Percentiles rank a stretch among this genome's conserved stretches.
Evolutionary conservation across 2,113 vertebrate genomes (phyloP).

Genomic region (Pseudonaja textilis): DNA sequence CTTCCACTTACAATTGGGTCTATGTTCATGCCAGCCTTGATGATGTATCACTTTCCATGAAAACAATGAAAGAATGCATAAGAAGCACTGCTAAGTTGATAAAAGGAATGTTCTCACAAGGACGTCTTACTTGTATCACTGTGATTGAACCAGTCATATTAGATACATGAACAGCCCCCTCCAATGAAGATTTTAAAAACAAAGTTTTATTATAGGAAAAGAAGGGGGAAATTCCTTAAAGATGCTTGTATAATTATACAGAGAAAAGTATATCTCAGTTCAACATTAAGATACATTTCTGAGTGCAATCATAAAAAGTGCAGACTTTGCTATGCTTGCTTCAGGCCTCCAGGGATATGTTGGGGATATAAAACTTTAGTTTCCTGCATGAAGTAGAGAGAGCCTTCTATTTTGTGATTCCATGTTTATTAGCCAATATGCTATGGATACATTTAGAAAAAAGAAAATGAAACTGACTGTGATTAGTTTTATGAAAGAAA

Average conservation of each 20-base stretch:
- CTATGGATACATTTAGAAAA: not conserved
- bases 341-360: not conserved
- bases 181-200: not conserved
- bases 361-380: not conserved
- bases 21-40: not conserved
- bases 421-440: not conserved
- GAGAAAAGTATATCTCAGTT: not conserved
- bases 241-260: not conserved
- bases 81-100: not conserved
- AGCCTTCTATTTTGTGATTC: not conserved
- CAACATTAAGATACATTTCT: not conserved
- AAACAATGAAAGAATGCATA: not conserved
- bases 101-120: not conserved
- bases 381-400: not conserved
- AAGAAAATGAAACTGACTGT: not conserved
- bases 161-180: not conserved
- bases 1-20: not conserved
- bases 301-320: not conserved
- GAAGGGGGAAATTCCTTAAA: not conserved
- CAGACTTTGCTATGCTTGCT: not conserved
- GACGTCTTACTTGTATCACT: not conserved
- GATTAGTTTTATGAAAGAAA: not conserved
- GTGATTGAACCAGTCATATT: not conserved
- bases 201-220: not conserved
- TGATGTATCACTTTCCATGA: not conserved